Evolutionary conservation across 2,888 invertebrate genomes (phyloP).

Genomic region (Tinea pellionella): DNA sequence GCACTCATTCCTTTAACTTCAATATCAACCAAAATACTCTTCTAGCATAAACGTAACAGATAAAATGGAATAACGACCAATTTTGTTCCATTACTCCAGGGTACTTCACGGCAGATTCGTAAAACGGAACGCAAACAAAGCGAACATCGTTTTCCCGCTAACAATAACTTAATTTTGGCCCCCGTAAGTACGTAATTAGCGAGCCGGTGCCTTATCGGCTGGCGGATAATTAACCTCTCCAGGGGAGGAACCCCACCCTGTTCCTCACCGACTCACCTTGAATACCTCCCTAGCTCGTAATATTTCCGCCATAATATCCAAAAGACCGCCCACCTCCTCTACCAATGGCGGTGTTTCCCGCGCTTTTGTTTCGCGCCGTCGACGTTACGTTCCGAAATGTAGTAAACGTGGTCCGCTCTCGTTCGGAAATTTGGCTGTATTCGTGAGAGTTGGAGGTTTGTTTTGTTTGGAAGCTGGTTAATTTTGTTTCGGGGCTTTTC

Average conservation of each 20-base stretch:
- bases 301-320: slow-evolving; percentile 68
- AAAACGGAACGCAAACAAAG: slow-evolving; percentile 68
- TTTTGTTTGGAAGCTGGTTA: slow-evolving; percentile 56
- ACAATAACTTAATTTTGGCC: slow-evolving; percentile 68
- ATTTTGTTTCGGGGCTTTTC: slow-evolving; percentile 38
- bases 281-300: slow-evolving; percentile 60
- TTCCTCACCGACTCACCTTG: slow-evolving; percentile 47
- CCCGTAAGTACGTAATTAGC: slow-evolving; percentile 70
- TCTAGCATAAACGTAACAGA: slow-evolving; percentile 30
- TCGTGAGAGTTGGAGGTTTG: slow-evolving; percentile 52
- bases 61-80: slow-evolving; percentile 61
- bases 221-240: slow-evolving; percentile 67
- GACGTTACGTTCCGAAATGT: slow-evolving; percentile 57
- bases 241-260: slow-evolving; percentile 28
- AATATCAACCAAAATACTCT: slow-evolving; percentile 45
- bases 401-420: slow-evolving; percentile 55
- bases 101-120: slow-evolving; percentile 39
- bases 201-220: slow-evolving; percentile 68
- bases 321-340: slow-evolving; percentile 63
- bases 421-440: slow-evolving; percentile 63
- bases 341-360: slow-evolving; percentile 62
- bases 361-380: slow-evolving; percentile 65
- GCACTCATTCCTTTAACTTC: slow-evolving; percentile 38
- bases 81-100: slow-evolving; percentile 63
- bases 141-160: slow-evolving; percentile 62